These are phyloP conservation scores for Camponotus fellah DNA, from an alignment of 2,888 invertebrate genomes.

Conservation along the genomic window DNA sequence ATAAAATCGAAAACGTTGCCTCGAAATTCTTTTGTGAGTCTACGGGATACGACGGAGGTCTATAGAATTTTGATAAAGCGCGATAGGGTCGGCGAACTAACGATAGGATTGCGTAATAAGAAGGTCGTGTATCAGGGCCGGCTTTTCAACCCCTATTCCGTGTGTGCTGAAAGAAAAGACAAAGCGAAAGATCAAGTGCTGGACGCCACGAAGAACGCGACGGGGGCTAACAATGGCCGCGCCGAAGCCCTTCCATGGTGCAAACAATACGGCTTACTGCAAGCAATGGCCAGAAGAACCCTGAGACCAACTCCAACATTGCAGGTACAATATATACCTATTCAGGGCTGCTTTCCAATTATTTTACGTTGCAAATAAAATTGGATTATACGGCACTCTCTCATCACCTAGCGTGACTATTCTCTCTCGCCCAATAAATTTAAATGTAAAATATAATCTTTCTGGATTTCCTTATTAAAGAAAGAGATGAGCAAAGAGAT, in stretches of 20 bases:
- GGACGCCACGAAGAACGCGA: constrained; percentile 25
- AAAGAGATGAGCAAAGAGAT: neutral
- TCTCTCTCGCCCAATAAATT: neutral
- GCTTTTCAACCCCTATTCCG: constrained; percentile 24
- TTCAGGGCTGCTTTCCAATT: constrained; percentile 28
- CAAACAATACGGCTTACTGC: constrained; percentile 49
- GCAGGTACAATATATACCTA: constrained; percentile 3
- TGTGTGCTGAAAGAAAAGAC: constrained; percentile 43
- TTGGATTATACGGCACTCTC: neutral
- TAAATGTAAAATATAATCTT: neutral
- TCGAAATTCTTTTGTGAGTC: constrained; percentile 9
- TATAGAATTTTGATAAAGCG: constrained; percentile 29
- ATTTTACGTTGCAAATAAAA: neutral
- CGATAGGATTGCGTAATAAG: constrained; percentile 41
- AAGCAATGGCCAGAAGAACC: constrained; percentile 42
- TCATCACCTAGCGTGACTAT: neutral
- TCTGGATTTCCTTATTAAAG: neutral
- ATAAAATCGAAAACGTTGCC: constrained; percentile 19
- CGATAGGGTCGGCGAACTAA: constrained; percentile 22
- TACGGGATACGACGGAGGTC: neutral
- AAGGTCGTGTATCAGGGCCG: constrained; percentile 24
- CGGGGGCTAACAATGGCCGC: constrained; percentile 41
- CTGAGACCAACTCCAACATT: constrained; percentile 30
- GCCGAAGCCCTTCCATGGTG: constrained; percentile 42
- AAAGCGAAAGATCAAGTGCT: constrained; percentile 52